A percentile compares a stretch with the other conserved stretches of the same genome.
Conservation (phyloP, 2,113 vertebrate species). For the Athene cunicularia region DNA sequence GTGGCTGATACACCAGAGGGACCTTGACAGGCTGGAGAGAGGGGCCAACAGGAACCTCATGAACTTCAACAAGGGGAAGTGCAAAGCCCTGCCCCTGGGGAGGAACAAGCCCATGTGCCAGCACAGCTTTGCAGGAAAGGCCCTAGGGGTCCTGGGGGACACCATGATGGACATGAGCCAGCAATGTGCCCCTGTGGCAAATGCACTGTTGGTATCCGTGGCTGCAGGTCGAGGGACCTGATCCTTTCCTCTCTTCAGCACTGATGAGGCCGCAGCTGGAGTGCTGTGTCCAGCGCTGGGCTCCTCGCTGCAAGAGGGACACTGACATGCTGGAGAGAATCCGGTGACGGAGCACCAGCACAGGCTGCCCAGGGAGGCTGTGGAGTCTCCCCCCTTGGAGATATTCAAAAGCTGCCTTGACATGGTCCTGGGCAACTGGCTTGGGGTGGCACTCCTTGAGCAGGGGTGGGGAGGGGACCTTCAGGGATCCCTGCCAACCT, state of each 20-base stretch:
- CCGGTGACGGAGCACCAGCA: not conserved
- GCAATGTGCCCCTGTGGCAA: rapidly evolving
- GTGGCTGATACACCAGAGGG: not conserved
- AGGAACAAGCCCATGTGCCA: not conserved
- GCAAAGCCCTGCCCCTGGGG: not conserved
- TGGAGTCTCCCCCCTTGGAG: not conserved
- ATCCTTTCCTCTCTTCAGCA: not conserved
- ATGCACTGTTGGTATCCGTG: not conserved
- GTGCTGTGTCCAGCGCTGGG: too few species aligned
- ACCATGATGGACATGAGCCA: not conserved
- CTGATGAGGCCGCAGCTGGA: not conserved
- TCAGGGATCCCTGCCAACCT: too few species aligned
- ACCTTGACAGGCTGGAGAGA: not conserved
- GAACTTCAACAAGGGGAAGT: not conserved
- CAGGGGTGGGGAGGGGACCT: not conserved
- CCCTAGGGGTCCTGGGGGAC: not conserved
- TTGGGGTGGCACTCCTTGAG: not conserved
- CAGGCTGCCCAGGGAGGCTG: not conserved
- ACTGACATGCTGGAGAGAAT: not conserved
- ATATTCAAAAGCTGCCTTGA: not conserved
- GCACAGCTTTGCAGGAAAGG: not conserved
- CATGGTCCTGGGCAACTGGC: rapidly evolving
- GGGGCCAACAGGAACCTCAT: not conserved
- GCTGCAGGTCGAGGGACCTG: not conserved
- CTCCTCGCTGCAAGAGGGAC: too few species aligned